phyloP scores from a whole-genome alignment of 2,797 vertebrate species.

The Salarias fasciatus region DNA sequence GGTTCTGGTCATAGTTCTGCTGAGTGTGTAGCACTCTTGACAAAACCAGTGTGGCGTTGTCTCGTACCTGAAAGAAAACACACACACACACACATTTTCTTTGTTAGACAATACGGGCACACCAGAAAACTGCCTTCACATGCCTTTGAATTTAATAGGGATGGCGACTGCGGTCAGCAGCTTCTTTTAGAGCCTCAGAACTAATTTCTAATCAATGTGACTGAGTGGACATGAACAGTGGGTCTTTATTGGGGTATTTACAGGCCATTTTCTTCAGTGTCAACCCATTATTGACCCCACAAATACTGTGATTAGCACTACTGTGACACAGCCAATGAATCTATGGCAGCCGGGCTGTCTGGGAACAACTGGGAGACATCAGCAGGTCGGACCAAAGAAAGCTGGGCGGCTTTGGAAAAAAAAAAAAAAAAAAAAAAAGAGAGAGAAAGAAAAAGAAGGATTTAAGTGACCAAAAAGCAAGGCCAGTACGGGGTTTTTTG shows the following conservation, averaged over 20 bases:
- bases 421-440: conserved; percentile 19
- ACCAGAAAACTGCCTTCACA: conserved; percentile 15
- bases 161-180: conserved; percentile 40
- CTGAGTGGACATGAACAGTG: conserved; percentile 35
- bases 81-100: conserved; percentile 33
- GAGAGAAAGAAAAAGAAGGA: conserved; percentile 38
- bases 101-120: conserved; percentile 16
- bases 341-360: conserved; percentile 18
- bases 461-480: conserved; percentile 44
- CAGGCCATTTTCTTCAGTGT: conserved; percentile 48
- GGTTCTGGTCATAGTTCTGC: conserved; percentile 95
- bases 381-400: conserved; percentile 32
- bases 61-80: conserved; percentile 92
- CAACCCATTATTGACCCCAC: conserved; percentile 56
- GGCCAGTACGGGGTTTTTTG: conserved; percentile 45
- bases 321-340: conserved; percentile 45
- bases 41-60: conserved; percentile 92
- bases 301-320: conserved; percentile 67
- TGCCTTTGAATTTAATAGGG: conserved; percentile 23
- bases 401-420: conserved; percentile 19
- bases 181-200: conserved; percentile 36
- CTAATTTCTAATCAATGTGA: conserved; percentile 68
- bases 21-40: conserved; percentile 89
- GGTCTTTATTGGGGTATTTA: conserved; percentile 62
- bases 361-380: conserved; percentile 29